Evolutionary conservation across 2,888 invertebrate genomes (phyloP).

Genomic region (Neoitamus cyanurus): DNA sequence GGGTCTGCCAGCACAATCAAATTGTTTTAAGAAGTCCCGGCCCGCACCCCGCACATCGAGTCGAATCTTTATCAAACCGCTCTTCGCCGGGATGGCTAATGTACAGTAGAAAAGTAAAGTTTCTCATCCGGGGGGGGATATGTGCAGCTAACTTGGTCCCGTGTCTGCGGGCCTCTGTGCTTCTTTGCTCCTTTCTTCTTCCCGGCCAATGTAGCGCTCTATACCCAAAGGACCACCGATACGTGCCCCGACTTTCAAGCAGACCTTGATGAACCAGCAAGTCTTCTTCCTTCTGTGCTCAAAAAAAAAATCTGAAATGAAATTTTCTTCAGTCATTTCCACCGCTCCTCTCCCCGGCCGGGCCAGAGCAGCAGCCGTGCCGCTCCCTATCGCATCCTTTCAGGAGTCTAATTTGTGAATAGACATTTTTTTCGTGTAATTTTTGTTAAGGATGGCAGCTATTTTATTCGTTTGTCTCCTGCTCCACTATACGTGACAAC

Average conservation of each 20-base stretch:
- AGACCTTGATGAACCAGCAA: constrained; percentile 47
- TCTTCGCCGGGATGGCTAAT: background rate
- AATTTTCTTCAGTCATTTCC: constrained; percentile 40
- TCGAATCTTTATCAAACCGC: constrained; percentile 22
- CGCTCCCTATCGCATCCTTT: constrained; percentile 24
- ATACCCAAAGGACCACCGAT: constrained; percentile 15
- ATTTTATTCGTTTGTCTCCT: constrained; percentile 36
- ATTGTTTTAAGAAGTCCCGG: constrained; percentile 21
- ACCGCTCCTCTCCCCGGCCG: background rate
- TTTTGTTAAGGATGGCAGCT: constrained; percentile 43
- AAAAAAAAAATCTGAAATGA: constrained; percentile 37
- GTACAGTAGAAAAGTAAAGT: constrained; percentile 25
- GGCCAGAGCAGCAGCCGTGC: background rate
- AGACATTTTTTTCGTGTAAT: constrained; percentile 37
- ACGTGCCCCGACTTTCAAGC: constrained; percentile 45
- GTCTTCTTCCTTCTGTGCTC: constrained; percentile 30
- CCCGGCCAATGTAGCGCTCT: background rate
- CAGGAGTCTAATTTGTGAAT: constrained; percentile 41
- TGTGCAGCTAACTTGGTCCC: constrained; percentile 27
- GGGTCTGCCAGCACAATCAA: constrained; percentile 18
- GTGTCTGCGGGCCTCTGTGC: background rate
- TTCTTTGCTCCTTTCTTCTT: constrained; percentile 13
- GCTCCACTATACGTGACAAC: constrained; percentile 40
- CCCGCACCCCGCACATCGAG: background rate
- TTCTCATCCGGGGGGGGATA: constrained; percentile 2